Evolutionary conservation across 92 coral and sea anemone species (phyloP).

Genomic region (Heteractis magnifica): DNA sequence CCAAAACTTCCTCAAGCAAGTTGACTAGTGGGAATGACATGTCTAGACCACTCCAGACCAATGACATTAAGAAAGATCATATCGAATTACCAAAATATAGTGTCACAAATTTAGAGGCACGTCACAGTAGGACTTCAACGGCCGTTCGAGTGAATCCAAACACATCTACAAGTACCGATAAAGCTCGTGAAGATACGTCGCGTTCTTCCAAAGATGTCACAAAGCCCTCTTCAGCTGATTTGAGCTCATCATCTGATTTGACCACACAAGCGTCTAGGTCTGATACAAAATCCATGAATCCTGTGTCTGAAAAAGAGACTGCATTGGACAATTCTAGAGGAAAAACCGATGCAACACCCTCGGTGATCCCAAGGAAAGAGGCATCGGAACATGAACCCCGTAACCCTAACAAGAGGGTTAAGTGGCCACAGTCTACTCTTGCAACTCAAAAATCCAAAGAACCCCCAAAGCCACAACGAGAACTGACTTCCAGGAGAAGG

Average conservation of each 20-base stretch:
- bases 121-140: background rate
- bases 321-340: background rate
- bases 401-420: background rate
- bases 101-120: background rate
- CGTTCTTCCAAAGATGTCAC: background rate
- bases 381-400: background rate
- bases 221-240: background rate
- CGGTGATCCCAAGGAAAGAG: background rate
- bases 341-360: background rate
- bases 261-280: background rate
- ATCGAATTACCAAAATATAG: background rate
- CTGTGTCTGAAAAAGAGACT: background rate
- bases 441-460: background rate
- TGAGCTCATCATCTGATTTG: no score
- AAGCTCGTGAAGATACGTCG: background rate
- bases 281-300: background rate
- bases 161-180: background rate
- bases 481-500: background rate
- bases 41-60: background rate
- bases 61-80: background rate
- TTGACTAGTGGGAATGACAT: background rate
- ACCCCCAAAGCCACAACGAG: constrained; percentile 27
- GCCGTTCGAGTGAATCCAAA: background rate
- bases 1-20: no score
- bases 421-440: constrained; percentile 31